A percentile compares a stretch with the other conserved stretches of the same genome.
These are phyloP conservation scores for Melinaea menophilus DNA, from an alignment of 2,888 invertebrate genomes.

Conservation along the genomic window DNA sequence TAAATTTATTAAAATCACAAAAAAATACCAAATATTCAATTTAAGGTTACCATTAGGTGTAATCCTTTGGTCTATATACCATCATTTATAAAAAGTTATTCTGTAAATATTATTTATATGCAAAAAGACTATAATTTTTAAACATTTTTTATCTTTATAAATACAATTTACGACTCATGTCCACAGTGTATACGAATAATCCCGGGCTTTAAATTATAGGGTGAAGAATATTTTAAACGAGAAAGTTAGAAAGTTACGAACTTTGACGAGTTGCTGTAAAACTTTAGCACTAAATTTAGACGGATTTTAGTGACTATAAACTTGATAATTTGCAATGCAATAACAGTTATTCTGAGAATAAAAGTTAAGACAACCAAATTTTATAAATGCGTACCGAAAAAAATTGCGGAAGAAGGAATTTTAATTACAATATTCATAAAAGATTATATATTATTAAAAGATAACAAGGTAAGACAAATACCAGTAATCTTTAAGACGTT, in stretches of 20 bases:
- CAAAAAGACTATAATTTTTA: not conserved
- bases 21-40: too few species aligned
- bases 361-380: too few species aligned
- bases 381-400: too few species aligned
- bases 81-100: not conserved
- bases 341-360: too few species aligned
- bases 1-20: too few species aligned
- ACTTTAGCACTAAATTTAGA: not conserved
- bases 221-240: slow-evolving; percentile 28
- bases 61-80: too few species aligned
- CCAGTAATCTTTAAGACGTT: too few species aligned
- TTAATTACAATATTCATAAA: too few species aligned
- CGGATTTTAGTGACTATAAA: not conserved
- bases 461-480: too few species aligned
- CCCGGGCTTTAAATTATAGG: slow-evolving; percentile 22
- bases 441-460: too few species aligned
- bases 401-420: too few species aligned
- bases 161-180: slow-evolving; percentile 8
- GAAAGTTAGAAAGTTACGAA: slow-evolving; percentile 13
- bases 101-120: not conserved
- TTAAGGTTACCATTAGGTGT: too few species aligned
- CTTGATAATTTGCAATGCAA: not conserved
- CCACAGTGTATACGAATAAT: slow-evolving; percentile 15
- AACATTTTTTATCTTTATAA: not conserved
- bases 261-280: slow-evolving; percentile 20